These are phyloP conservation scores for Coracias cyanogaster DNA, from an alignment of 2,797 vertebrate species.

Conservation along the genomic window DNA sequence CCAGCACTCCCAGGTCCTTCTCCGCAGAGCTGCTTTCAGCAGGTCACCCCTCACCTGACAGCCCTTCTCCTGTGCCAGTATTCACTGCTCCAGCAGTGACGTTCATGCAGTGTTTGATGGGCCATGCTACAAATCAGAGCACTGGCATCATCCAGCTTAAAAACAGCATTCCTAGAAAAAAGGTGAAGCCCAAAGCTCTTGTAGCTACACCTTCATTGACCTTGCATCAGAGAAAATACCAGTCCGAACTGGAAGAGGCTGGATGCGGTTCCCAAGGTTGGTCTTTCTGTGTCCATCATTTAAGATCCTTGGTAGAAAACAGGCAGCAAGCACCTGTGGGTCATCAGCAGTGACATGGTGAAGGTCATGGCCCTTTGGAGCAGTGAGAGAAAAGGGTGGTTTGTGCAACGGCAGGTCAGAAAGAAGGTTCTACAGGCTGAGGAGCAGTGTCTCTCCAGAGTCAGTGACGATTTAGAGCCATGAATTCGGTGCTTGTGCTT, in stretches of 20 bases:
- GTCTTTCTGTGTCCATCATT: rapidly evolving
- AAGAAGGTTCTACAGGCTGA: neutral
- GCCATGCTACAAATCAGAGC: neutral
- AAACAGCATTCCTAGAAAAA: neutral
- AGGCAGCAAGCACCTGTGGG: neutral
- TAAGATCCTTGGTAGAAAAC: rapidly evolving
- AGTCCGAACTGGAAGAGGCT: neutral
- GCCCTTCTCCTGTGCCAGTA: neutral
- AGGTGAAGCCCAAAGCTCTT: neutral
- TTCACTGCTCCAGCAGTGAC: neutral
- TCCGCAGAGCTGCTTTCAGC: no score
- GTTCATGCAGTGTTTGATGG: neutral
- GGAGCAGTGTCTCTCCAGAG: rapidly evolving
- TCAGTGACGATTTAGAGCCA: rapidly evolving
- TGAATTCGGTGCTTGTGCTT: neutral
- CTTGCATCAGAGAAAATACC: neutral
- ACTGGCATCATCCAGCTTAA: rapidly evolving
- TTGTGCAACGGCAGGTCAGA: neutral
- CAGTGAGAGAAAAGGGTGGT: neutral
- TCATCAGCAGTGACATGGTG: rapidly evolving
- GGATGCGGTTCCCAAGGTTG: rapidly evolving
- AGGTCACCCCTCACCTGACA: neutral
- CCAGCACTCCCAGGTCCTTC: no score
- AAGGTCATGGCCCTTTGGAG: neutral
- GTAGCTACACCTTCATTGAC: neutral